Conservation (phyloP, 2,888 invertebrate species). For the Zaprionus lineosus region DNA sequence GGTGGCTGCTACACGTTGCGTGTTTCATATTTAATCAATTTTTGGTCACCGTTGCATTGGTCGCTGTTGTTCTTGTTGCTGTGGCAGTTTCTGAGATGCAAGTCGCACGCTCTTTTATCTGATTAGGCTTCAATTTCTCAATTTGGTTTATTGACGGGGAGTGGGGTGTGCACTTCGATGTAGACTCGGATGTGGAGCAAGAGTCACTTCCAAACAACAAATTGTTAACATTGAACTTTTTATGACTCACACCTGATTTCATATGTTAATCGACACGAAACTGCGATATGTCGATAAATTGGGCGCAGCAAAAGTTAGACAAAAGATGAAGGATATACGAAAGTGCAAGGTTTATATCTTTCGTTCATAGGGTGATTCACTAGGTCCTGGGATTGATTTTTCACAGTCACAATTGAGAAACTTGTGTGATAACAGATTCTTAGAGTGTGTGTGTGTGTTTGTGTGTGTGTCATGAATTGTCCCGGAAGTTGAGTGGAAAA, state of each 20-base stretch:
- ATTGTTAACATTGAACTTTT: conserved; percentile 73
- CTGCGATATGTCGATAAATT: conserved; percentile 12
- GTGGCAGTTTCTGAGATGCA: conserved; percentile 10
- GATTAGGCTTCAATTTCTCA: conserved; percentile 77
- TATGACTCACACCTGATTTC: conserved; percentile 25
- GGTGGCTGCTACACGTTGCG: conserved; percentile 61
- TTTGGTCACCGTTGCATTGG: conserved; percentile 36
- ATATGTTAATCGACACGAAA: not conserved
- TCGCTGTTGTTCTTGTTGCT: conserved; percentile 25
- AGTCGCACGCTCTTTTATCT: conserved; percentile 71
- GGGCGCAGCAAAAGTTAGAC: too few relatives aligned
- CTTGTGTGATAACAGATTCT: too few relatives aligned
- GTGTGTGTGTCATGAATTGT: too few relatives aligned
- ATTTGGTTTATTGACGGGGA: conserved; percentile 64
- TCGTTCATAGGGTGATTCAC: too few relatives aligned
- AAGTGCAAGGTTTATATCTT: too few relatives aligned
- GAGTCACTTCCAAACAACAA: not conserved
- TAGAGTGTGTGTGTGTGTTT: too few relatives aligned
- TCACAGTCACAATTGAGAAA: too few relatives aligned
- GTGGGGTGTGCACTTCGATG: conserved; percentile 24
- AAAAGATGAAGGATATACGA: not conserved
- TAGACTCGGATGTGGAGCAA: conserved; percentile 5
- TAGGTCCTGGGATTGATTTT: too few relatives aligned
- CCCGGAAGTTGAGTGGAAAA: too few relatives aligned
- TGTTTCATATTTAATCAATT: conserved; percentile 80